Evolutionary conservation across 2,113 vertebrate genomes (phyloP).

Genomic region (Eubucco bourcierii): DNA sequence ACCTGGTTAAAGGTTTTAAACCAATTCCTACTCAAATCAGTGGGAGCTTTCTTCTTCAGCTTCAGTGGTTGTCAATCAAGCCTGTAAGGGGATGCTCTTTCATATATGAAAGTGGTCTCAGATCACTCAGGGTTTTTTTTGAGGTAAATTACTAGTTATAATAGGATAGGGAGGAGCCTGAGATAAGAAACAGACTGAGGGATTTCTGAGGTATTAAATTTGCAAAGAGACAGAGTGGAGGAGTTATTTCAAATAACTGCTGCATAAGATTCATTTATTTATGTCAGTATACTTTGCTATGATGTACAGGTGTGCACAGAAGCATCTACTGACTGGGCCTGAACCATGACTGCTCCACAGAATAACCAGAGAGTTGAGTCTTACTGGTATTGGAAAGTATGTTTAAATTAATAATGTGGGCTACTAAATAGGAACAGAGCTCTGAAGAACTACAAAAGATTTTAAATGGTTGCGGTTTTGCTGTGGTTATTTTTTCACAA

Average conservation of each 20-base stretch:
- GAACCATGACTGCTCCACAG: not conserved
- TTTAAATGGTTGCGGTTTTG: rapidly evolving
- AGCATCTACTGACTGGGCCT: no score
- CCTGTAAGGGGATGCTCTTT: not conserved
- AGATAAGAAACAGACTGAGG: not conserved
- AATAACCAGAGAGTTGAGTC: not conserved
- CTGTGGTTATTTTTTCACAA: not conserved
- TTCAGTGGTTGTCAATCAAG: not conserved
- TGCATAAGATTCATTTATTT: not conserved
- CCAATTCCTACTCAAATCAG: not conserved
- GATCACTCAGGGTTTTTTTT: not conserved
- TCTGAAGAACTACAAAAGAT: not conserved
- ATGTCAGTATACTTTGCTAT: not conserved
- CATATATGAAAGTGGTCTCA: not conserved
- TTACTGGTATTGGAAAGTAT: not conserved
- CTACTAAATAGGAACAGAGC: not conserved
- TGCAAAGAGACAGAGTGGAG: not conserved
- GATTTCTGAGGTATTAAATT: no score
- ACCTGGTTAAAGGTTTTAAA: not conserved
- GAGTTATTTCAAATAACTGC: not conserved
- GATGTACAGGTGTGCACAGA: not conserved
- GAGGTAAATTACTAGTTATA: not conserved
- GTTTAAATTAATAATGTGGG: not conserved
- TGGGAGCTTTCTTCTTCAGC: not conserved
- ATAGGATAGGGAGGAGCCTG: not conserved